Conservation (phyloP, 2,888 invertebrate genomes). For the Acleris emargana region DNA sequence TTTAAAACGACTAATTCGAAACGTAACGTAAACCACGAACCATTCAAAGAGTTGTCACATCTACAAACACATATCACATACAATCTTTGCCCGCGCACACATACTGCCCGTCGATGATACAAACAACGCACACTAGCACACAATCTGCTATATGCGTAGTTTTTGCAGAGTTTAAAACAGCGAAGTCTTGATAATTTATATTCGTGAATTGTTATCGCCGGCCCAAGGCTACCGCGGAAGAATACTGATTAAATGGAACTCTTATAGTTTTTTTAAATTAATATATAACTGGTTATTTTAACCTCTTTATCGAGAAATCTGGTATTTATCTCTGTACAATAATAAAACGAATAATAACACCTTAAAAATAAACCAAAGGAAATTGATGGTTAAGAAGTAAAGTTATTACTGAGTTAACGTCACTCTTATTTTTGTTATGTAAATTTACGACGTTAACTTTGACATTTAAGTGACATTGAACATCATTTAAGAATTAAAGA, state of each 20-base stretch:
- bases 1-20: background rate
- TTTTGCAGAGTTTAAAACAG: constrained; percentile 44
- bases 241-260: constrained; percentile 19
- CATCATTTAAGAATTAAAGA: too few species aligned
- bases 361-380: too few species aligned
- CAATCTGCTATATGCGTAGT: constrained; percentile 60
- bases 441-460: too few species aligned
- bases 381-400: too few species aligned
- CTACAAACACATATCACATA: constrained; percentile 37
- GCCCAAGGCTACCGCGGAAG: constrained; percentile 23
- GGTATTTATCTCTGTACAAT: background rate
- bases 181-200: constrained; percentile 49
- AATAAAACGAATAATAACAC: background rate
- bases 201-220: constrained; percentile 50
- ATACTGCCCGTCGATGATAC: constrained; percentile 40
- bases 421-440: background rate
- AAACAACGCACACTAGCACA: constrained; percentile 41
- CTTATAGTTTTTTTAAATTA: constrained; percentile 5
- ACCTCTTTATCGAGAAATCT: constrained; percentile 3
- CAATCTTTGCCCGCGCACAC: constrained; percentile 54
- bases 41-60: constrained; percentile 7
- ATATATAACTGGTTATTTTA: constrained; percentile 11
- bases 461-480: too few species aligned
- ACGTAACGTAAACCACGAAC: background rate
- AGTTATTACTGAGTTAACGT: too few species aligned